phyloP scores from a whole-genome alignment of 2,113 vertebrate species.

The Corythoichthys intestinalis region DNA sequence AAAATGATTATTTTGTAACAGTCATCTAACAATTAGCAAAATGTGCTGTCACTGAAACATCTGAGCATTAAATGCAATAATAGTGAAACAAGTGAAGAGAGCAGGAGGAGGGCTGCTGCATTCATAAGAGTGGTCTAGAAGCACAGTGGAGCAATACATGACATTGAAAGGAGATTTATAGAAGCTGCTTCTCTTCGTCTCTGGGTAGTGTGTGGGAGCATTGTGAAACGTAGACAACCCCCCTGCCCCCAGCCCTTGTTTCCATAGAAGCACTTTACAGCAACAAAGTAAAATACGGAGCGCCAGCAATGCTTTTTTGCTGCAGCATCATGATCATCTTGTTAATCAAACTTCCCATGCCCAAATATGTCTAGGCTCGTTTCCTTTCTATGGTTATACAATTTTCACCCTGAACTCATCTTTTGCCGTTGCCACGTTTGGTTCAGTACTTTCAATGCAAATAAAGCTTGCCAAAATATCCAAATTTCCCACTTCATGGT shows the following conservation, averaged over 20 bases:
- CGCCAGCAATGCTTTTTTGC: conserved; percentile 18
- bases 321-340: not conserved
- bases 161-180: conserved; percentile 59
- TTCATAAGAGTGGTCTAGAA: conserved; percentile 33
- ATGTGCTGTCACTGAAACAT: conserved; percentile 6
- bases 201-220: conserved; percentile 64
- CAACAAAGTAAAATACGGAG: conserved; percentile 39
- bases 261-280: conserved; percentile 62
- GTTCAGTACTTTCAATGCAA: too few species aligned
- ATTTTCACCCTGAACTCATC: too few species aligned
- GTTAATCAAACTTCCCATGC: not conserved
- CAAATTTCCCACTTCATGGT: too few species aligned
- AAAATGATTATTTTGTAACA: conserved; percentile 8
- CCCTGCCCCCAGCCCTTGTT: conserved; percentile 47
- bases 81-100: conserved; percentile 21
- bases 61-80: conserved; percentile 13
- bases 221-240: conserved; percentile 43
- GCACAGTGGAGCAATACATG: conserved; percentile 19
- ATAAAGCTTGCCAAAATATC: too few species aligned
- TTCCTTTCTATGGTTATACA: too few species aligned
- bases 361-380: not conserved
- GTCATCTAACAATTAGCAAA: not conserved
- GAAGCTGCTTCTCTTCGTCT: conserved; percentile 50
- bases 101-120: conserved; percentile 5
- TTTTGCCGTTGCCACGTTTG: too few species aligned